Percentiles rank a stretch among this genome's conserved stretches.
These are phyloP conservation scores for Eurystomus gularis DNA, from an alignment of 2,113 vertebrate genomes.

Conservation along the genomic window DNA sequence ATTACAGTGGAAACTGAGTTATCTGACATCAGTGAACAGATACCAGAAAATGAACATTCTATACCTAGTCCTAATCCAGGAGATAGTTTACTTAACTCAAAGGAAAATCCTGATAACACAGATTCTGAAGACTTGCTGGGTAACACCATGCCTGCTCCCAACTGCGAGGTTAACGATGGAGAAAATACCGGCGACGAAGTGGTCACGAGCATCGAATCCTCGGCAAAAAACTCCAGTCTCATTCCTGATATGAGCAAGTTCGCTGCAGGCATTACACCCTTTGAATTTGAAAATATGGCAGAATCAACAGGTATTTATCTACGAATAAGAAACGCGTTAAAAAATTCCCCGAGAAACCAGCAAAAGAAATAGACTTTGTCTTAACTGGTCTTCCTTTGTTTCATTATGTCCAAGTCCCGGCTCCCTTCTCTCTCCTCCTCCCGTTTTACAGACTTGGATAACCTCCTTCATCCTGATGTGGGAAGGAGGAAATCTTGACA, in stretches of 20 bases:
- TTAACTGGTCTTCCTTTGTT: background rate
- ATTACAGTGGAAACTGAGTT: background rate
- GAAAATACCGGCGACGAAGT: background rate
- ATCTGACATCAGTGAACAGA: background rate
- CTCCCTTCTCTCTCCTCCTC: background rate
- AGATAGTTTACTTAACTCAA: background rate
- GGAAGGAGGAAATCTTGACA: background rate
- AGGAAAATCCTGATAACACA: background rate
- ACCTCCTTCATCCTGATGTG: background rate
- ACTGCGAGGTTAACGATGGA: background rate
- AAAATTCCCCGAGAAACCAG: slow-evolving; percentile 91
- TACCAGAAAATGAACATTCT: background rate
- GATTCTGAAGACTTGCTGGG: background rate
- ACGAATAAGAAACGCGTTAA: slow-evolving; percentile 87
- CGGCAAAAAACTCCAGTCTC: slow-evolving; percentile 54
- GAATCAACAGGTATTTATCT: slow-evolving; percentile 93
- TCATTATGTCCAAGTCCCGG: background rate
- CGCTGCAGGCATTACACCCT: slow-evolving; percentile 90
- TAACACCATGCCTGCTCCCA: background rate
- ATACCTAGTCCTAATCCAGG: background rate
- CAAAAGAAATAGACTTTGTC: slow-evolving; percentile 77
- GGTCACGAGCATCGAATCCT: background rate
- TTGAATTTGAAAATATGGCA: slow-evolving; percentile 94
- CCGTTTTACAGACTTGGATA: background rate
- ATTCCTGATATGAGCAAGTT: slow-evolving; percentile 93